These are phyloP conservation scores for Pandemis heparana DNA, from an alignment of 2,888 invertebrate species.

Conservation along the genomic window DNA sequence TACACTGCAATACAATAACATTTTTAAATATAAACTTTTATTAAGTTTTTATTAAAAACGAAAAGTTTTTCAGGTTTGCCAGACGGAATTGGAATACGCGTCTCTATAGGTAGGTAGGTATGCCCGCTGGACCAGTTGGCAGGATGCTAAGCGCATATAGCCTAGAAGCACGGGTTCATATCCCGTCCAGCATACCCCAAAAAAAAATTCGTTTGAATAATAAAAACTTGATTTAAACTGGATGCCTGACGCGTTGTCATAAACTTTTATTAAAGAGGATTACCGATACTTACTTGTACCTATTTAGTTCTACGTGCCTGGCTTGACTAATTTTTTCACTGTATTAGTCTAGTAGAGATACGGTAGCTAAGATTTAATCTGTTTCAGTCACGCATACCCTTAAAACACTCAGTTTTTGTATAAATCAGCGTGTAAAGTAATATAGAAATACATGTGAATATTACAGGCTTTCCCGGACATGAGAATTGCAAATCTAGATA, in stretches of 20 bases:
- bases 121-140: too few relatives aligned
- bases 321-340: constrained; percentile 2
- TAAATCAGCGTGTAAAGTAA: background rate
- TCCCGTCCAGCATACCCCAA: too few relatives aligned
- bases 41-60: background rate
- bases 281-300: background rate
- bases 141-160: background rate
- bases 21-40: constrained; percentile 1
- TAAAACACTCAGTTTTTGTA: background rate
- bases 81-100: too few relatives aligned
- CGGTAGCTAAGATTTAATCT: constrained; percentile 11
- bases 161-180: too few relatives aligned
- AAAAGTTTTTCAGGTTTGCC: too few relatives aligned
- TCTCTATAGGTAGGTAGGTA: too few relatives aligned
- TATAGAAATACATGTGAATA: background rate
- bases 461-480: background rate
- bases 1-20: background rate
- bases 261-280: background rate
- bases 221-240: too few relatives aligned
- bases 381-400: background rate
- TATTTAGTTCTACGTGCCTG: background rate
- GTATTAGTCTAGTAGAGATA: background rate
- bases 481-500: background rate
- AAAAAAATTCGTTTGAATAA: too few relatives aligned
- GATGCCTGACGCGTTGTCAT: too few relatives aligned